These are phyloP conservation scores for Solea senegalensis DNA, from an alignment of 2,113 vertebrate genomes.

Conservation along the genomic window DNA sequence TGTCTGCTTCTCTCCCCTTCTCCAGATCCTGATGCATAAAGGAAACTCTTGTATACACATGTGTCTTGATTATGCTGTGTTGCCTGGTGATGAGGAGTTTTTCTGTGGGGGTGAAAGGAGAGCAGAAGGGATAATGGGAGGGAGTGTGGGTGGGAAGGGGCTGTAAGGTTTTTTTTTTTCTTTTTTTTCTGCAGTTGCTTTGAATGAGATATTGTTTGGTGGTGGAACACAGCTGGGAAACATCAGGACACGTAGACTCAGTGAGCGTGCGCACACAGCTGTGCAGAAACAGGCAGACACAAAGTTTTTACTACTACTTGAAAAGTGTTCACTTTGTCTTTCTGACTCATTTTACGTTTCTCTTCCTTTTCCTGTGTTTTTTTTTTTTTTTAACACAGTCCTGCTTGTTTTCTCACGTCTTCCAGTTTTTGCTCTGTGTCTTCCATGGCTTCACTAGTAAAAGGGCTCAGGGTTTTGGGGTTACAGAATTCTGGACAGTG, in stretches of 20 bases:
- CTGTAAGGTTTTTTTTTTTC: constrained; percentile 34
- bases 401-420: neutral
- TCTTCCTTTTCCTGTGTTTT: constrained; percentile 16
- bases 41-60: constrained; percentile 78
- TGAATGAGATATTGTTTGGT: constrained; percentile 85
- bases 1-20: constrained; percentile 32
- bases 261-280: constrained; percentile 42
- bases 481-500: constrained; percentile 56
- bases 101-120: constrained; percentile 51
- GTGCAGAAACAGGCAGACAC: constrained; percentile 32
- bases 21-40: constrained; percentile 70
- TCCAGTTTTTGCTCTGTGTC: constrained; percentile 10
- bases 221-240: constrained; percentile 83
- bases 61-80: constrained; percentile 79
- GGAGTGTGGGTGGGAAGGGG: constrained; percentile 51
- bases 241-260: constrained; percentile 77
- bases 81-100: constrained; percentile 73
- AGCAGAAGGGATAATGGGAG: constrained; percentile 61
- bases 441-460: constrained; percentile 19
- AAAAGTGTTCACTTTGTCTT: constrained; percentile 25
- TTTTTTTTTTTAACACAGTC: neutral
- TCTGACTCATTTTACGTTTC: constrained; percentile 39
- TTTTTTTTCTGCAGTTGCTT: constrained; percentile 60
- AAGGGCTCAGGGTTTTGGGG: constrained; percentile 34
- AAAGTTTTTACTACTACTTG: constrained; percentile 49